Percentiles rank a stretch among this genome's conserved stretches.
phyloP scores from a whole-genome alignment of 2,113 vertebrate genomes.

The Ailuropoda melanoleuca region DNA sequence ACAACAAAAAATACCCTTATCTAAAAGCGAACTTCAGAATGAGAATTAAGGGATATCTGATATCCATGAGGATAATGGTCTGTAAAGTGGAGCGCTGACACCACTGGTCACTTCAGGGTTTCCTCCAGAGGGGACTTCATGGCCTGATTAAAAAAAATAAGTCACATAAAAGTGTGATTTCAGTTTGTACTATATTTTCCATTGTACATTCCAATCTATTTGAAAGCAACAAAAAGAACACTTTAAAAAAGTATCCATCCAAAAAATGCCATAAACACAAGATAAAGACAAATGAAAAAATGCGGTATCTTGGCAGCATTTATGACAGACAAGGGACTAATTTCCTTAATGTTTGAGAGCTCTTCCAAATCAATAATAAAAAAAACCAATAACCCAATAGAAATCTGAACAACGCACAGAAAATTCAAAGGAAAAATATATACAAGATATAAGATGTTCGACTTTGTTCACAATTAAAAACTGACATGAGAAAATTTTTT shows the following conservation, averaged over 20 bases:
- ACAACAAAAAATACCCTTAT: conserved; percentile 26
- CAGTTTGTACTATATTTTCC: neutral
- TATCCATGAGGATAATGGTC: neutral
- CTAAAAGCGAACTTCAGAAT: conserved; percentile 17
- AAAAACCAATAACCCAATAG: neutral
- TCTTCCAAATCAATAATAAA: conserved; percentile 27
- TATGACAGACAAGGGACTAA: neutral
- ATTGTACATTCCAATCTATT: neutral
- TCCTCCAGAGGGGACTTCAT: neutral
- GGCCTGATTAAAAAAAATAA: neutral
- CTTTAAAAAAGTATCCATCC: neutral
- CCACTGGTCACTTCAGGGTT: neutral
- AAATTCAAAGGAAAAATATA: conserved; percentile 11
- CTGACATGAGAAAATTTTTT: neutral
- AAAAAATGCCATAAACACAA: neutral
- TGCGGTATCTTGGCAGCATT: neutral
- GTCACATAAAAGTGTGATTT: neutral
- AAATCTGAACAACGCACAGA: conserved; percentile 8
- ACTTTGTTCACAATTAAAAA: conserved; percentile 6
- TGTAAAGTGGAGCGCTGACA: neutral
- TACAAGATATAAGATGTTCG: neutral
- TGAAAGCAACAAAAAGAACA: conserved; percentile 18
- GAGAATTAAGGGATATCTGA: neutral
- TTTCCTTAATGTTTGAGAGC: conserved; percentile 17
- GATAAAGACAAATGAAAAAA: conserved; percentile 28